Evolutionary conservation across 1,140 invertebrate species (phyloP), one percentile per base, ranked within the genome.

Genomic region (Lordiphosa collinella): DNA sequence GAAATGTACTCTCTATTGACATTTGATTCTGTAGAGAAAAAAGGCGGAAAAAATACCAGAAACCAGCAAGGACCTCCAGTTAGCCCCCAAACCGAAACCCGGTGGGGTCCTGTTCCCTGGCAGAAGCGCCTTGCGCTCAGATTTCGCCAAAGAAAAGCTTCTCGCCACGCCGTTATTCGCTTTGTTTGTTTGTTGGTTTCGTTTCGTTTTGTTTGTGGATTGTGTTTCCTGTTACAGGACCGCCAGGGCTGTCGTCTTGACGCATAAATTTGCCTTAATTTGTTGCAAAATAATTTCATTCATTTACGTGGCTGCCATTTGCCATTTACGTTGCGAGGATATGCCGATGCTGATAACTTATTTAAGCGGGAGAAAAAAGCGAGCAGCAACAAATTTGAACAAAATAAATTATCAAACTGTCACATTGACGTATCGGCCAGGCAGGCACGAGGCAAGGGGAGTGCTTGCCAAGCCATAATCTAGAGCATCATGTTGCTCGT

Each of bases 331-430:
- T 65, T 54, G 75, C 58, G 59, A 34, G 44, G 12, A 57, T 50
- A 46, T 53, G 61, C 52, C 66, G 75, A n/a, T n/a, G 16, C 60
- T 80, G 76, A 80, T 80, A 80, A 80, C 76, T 80, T 80, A 80
- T 80, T 80, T 82, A 82, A 80, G 78, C 52, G 76, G 56, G 41
- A 35, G 29, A 53, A 52, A 66, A 66, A 68, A 69, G 59, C 65
- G 53, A 60, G 41, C 62, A 60, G 36, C 62, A 65, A 67, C 67
- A 82, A 84, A 84, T 84, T 84, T 84, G 56, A 69, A 84, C 68
- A 78, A 84, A 84, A 84, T 84, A 84, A 84, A 84, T 84, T 84
- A 84, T 84, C 78, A 84, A 84, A 78, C 78, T 84, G 78, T 84
- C 78, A 84, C 72, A 84, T 84, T 84, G 78, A 84, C 78, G 72